Evolutionary conservation across 1,140 invertebrate genomes (phyloP), one percentile per base, ranked within the genome.

Genomic region (Drosophila miranda): DNA sequence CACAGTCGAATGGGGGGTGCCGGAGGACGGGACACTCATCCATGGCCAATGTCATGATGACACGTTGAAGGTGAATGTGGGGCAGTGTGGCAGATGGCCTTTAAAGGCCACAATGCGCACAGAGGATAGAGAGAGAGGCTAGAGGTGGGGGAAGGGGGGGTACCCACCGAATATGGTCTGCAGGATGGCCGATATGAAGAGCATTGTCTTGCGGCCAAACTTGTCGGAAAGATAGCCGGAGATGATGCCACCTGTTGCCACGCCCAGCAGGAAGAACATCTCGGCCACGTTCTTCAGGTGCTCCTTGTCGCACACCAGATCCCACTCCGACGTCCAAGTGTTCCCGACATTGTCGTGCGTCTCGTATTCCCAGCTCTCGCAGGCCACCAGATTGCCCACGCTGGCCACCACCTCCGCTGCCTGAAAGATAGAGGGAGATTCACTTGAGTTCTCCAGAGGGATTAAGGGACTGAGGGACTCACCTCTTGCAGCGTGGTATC

Each of bases 161-260:
- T 38, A 11, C 78, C 90, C 82, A 92, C 94, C 94, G 23, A 94
- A 92, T 49, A 93, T 91, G 51, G 95, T 92, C 90, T 96, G 95
- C 7, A 95, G 90, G 44, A 95, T 75, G 48, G 95, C 92, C 56
- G 95, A 93, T 28, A 94, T 90, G 90, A 96, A 94, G 49, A 96
- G 90, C 42, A 95, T 95, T 48, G 91, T 93, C 91, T 96, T 96
- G 59, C 96, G 92, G 6, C 96, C 96, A 76, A 94, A 96, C 89
- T 93, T 94, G 89, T 95, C 95, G n/a, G 95, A 95, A 48, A 95
- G 92, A 79, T 94, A 93, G 19, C 95, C 94, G 42, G 94, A 94
- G 2, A 95, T 92, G 8, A 95, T 93, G 42, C 94, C 94, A 64
- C 95, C 95, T 52, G 94, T 89, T 51, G 94, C 94, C 3, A 95